Percentiles rank a stretch among this genome's conserved stretches.
These are phyloP conservation scores for Heliconius congener DNA, from an alignment of 1,140 invertebrate genomes.

Conservation along the genomic window DNA sequence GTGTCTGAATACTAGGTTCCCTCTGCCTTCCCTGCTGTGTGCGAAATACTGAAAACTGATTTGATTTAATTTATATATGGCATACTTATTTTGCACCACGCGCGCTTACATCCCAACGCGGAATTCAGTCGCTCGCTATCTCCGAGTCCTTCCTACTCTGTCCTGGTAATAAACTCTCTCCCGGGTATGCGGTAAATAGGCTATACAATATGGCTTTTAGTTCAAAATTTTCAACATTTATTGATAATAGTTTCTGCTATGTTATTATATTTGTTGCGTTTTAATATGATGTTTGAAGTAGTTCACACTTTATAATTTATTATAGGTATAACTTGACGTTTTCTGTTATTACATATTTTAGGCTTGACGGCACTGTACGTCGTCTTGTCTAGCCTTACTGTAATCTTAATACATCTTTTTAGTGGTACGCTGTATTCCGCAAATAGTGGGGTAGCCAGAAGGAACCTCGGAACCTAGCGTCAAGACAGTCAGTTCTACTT, in stretches of 20 bases:
- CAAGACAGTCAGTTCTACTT: too few relatives aligned
- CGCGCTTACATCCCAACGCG: conserved; percentile 37
- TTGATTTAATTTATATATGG: too few relatives aligned
- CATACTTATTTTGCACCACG: conserved; percentile 37
- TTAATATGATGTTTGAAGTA: neutral
- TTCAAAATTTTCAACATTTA: conserved; percentile 2
- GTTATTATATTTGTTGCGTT: neutral
- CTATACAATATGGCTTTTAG: conserved; percentile 13
- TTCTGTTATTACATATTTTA: too few relatives aligned
- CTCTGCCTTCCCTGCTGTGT: too few relatives aligned
- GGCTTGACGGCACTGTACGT: too few relatives aligned
- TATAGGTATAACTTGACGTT: neutral
- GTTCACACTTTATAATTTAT: neutral
- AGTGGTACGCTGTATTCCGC: too few relatives aligned
- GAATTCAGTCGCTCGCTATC: conserved; percentile 47
- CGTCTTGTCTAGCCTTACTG: too few relatives aligned
- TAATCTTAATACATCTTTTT: too few relatives aligned
- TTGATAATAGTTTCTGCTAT: neutral
- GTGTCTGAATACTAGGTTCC: too few relatives aligned
- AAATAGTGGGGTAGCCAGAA: too few relatives aligned
- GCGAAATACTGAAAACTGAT: too few relatives aligned
- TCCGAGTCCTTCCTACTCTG: conserved; percentile 38
- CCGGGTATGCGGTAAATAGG: conserved; percentile 31
- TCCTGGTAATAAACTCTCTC: conserved; percentile 28
- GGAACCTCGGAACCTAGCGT: too few relatives aligned